These are phyloP conservation scores for Euphonia xanthogaster DNA, from an alignment of 2,797 vertebrate genomes.

Conservation along the genomic window DNA sequence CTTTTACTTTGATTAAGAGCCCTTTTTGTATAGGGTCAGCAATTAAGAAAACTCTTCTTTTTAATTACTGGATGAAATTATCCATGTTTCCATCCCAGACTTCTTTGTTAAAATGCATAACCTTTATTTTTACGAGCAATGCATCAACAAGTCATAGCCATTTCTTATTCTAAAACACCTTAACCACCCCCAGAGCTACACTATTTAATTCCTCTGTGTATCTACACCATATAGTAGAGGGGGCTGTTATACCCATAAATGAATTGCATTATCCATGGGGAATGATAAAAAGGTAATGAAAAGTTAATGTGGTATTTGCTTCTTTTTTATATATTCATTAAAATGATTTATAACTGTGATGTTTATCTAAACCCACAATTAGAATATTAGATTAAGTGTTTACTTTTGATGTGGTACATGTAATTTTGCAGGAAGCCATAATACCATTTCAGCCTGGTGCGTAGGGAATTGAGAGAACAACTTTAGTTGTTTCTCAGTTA, in stretches of 20 bases:
- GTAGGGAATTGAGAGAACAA: neutral
- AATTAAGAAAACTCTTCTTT: neutral
- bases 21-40: neutral
- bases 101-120: conserved; percentile 4
- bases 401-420: conserved; percentile 15
- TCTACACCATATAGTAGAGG: neutral
- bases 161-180: conserved; percentile 8
- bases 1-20: neutral
- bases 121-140: conserved; percentile 23
- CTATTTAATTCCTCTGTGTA: neutral
- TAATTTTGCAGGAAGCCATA: conserved; percentile 16
- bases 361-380: conserved; percentile 40
- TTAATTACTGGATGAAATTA: neutral
- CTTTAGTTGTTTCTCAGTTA: conserved; percentile 2
- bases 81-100: neutral
- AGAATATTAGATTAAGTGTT: conserved; percentile 43
- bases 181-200: neutral
- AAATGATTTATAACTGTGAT: neutral
- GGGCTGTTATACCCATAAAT: neutral
- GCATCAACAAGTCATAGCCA: neutral
- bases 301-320: conserved; percentile 45
- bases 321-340: conserved; percentile 24
- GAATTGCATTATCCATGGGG: neutral
- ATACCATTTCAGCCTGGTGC: neutral
- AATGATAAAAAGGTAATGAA: conserved; percentile 37